These are phyloP conservation scores for Echiichthys vipera DNA, from an alignment of 2,797 vertebrate genomes.

Conservation along the genomic window DNA sequence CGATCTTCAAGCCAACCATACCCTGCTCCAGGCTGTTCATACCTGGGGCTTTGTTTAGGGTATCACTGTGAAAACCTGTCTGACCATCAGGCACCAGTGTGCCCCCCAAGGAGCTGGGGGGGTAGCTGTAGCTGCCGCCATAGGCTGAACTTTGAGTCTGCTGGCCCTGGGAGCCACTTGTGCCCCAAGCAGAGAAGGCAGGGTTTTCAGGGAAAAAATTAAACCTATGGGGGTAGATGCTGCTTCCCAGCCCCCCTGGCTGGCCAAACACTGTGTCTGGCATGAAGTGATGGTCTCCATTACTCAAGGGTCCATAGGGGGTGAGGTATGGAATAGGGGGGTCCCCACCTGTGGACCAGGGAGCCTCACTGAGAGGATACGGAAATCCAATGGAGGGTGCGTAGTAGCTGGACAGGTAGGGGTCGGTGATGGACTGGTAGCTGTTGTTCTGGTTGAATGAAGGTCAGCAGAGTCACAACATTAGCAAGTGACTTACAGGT, in stretches of 20 bases:
- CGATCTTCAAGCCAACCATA: slow-evolving; percentile 95
- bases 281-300: slow-evolving; percentile 97
- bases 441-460: slow-evolving; percentile 88
- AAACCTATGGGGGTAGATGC: slow-evolving; percentile 95
- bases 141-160: slow-evolving; percentile 96
- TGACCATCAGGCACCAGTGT: slow-evolving; percentile 93
- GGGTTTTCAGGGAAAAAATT: slow-evolving; percentile 97
- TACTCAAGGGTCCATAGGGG: slow-evolving; percentile 95
- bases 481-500: slow-evolving; percentile 36
- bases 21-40: slow-evolving; percentile 98
- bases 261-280: slow-evolving; percentile 96
- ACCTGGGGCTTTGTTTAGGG: slow-evolving; percentile 94
- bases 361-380: slow-evolving; percentile 95
- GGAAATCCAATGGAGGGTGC: slow-evolving; percentile 96
- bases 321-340: slow-evolving; percentile 96
- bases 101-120: slow-evolving; percentile 93
- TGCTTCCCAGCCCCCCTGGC: slow-evolving; percentile 93
- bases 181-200: slow-evolving; percentile 96
- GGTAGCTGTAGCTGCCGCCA: slow-evolving; percentile 95
- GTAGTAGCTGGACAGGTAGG: slow-evolving; percentile 96
- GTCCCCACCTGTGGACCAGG: slow-evolving; percentile 97
- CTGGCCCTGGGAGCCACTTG: slow-evolving; percentile 94
- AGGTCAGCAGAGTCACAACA: slow-evolving; percentile 34
- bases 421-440: slow-evolving; percentile 97
- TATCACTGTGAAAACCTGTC: slow-evolving; percentile 94